Evolutionary conservation across 2,888 invertebrate species (phyloP), one percentile per base, ranked within the genome.

Genomic region (Ceriagrion tenellum): DNA sequence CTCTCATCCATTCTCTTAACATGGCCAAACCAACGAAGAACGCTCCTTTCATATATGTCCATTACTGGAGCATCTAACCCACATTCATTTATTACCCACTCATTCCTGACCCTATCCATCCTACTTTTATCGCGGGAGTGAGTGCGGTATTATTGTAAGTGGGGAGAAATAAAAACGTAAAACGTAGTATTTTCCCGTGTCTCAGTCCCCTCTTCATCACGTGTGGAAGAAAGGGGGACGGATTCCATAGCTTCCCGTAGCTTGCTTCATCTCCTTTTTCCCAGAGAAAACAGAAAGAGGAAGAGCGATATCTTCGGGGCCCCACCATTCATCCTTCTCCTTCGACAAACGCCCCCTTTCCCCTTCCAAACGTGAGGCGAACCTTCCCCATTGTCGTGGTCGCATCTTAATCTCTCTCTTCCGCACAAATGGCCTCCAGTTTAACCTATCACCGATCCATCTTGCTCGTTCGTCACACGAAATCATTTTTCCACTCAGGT

Each of bases 351-450:
- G 6, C 69, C n/a, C n/a, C 26, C 69, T 69, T n/a, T 8, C 69
- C n/a, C 69, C 59, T 59, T 59, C 13, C 1, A 16, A 2, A 47
- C 47, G 8, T 47, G 47, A 47, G 47, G 8, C 47, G 26, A 10
- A 26, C 81, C 81, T 35, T n/a, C n/a, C n/a, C 69, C 30, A 81
- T 81, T 81, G 81, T 81, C 81, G 81, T 18, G 81, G 13, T 35
- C 35, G 81, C 81, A 81, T 81, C 81, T 81, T 81, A 81, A 81
- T 81, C 81, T 30, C 81, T 81, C 81, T 30, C 81, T 81, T 81
- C 81, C 81, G 81, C 81, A 26, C 81, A 13, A 20, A 13, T n/a
- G 81, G 4, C 81, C 81, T 59, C 35, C 81, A 8, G 35, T 30
- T 81, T 81, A 20, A 81, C 81, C n/a, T 81, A 81, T 81, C 81